phyloP scores from a whole-genome alignment of 2,888 invertebrate species.

The Heteromyza rotundicornis region DNA sequence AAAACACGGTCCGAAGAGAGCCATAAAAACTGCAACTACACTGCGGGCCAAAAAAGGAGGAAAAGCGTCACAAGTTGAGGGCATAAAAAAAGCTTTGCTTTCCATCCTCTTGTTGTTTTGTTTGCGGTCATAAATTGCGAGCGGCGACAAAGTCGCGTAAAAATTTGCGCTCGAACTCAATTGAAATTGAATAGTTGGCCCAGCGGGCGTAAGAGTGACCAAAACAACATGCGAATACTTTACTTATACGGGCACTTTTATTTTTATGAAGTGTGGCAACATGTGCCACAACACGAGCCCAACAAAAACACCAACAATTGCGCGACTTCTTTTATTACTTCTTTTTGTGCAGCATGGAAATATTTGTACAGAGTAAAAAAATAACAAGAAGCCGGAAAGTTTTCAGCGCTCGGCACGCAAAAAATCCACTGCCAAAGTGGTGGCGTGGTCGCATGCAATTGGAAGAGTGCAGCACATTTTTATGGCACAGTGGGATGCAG shows the following conservation, averaged over 20 bases:
- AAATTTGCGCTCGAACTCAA: slow-evolving; percentile 24
- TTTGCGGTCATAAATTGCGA: slow-evolving; percentile 29
- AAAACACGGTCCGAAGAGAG: no score
- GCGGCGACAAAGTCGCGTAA: slow-evolving; percentile 31
- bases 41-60: neutral
- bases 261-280: slow-evolving; percentile 18
- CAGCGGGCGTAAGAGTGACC: slow-evolving; percentile 3
- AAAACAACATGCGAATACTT: neutral
- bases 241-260: slow-evolving; percentile 5
- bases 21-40: slow-evolving; percentile 6
- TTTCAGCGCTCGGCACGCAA: neutral
- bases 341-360: neutral
- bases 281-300: slow-evolving; percentile 5
- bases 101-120: slow-evolving; percentile 12
- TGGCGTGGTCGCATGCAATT: neutral
- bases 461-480: neutral
- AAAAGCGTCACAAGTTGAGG: neutral
- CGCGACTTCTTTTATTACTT: no score
- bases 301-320: neutral
- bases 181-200: neutral
- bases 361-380: neutral
- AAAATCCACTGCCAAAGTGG: neutral
- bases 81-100: neutral
- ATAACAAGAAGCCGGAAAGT: neutral
- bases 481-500: no score